Conservation (phyloP, 2,113 vertebrate species). For the rabbit (Oryctolagus cuniculus) region mOryCun1.1 NC_091449.1:12748501-12749000, state of each 20-base stretch:
- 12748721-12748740: background rate
- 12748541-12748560: background rate
- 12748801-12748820: background rate
- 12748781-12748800: background rate
- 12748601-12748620: background rate
- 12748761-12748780: background rate
- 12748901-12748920: no score
- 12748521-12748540: background rate
- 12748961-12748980: no score
- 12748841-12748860: no score
- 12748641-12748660: background rate
- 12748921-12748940: no score
- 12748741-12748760: background rate
- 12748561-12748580: background rate
- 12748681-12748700: slow-evolving; percentile 1
- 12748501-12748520: background rate
- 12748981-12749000: no score
- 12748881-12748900: no score
- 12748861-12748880: no score
- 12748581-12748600: background rate
- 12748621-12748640: background rate
- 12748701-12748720: background rate
- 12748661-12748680: background rate
- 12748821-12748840: no score
- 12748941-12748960: no score